A percentile compares a stretch with the other conserved stretches of the same genome.
phyloP scores from a whole-genome alignment of 2,888 invertebrate species.

The Philaethria dido region DNA sequence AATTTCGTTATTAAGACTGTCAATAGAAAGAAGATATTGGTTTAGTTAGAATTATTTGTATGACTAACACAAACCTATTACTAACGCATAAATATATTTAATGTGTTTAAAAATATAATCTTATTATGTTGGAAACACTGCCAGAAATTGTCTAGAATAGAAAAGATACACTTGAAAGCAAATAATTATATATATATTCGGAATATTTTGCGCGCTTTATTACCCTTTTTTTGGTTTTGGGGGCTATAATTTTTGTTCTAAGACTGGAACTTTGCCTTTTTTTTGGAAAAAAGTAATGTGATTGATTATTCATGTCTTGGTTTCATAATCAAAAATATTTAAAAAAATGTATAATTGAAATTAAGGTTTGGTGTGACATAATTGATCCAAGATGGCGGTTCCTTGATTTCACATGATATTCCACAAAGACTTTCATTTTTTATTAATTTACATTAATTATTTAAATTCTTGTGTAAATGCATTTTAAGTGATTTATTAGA shows the following conservation, averaged over 20 bases:
- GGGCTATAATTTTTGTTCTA: too few species aligned
- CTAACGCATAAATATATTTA: too few species aligned
- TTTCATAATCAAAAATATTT: neutral
- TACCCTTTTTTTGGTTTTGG: too few species aligned
- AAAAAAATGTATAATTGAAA: too few species aligned
- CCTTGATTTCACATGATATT: neutral
- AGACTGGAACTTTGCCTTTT: too few species aligned
- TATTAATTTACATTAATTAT: neutral
- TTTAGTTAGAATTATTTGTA: too few species aligned
- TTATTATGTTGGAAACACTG: conserved; percentile 22
- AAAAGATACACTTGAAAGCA: conserved; percentile 2
- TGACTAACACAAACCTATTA: too few species aligned
- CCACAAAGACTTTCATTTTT: neutral
- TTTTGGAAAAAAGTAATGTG: too few species aligned
- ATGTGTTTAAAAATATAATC: neutral
- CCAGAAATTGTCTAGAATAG: conserved; percentile 14
- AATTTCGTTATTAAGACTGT: too few species aligned
- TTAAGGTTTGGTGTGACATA: neutral
- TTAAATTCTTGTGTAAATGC: neutral
- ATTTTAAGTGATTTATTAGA: neutral
- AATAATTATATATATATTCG: neutral
- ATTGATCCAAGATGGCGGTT: neutral
- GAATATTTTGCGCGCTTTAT: neutral
- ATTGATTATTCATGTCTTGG: neutral
- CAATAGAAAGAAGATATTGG: too few species aligned